Evolutionary conservation across 2,797 vertebrate genomes (phyloP), one percentile per base, ranked within the genome.

Genomic region (Sternotherus odoratus): DNA sequence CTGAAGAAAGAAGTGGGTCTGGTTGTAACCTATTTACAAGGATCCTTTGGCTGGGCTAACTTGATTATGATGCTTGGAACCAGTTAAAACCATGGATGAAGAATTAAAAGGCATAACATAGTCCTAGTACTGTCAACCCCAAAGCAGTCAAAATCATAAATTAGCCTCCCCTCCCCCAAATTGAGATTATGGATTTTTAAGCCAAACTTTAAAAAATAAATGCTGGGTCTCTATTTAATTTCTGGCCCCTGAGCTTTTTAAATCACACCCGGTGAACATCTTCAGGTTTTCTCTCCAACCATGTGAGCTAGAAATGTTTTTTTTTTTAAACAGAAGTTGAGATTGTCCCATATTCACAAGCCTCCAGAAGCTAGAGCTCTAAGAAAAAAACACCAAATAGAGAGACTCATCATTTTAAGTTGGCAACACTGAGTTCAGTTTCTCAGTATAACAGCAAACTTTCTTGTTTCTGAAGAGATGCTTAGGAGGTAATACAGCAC

Each of bases 41-140:
- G 60, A 4, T 74, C 54, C 12, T 50, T 28, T 85, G 80, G 72
- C 33, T 94, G 33, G 80, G 43, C 1, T 48, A 54, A 63, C 51
- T 86, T 72, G 7, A 79, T 79, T 79, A 39, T 88, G 17, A 75
- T 93, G 19, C 21, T 56, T 50, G 82, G 75, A 87, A 87, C 79
- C 94, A 48, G 23, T 2, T 53, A 46, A 82, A 78, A 28, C 43
- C 39, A 91, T 54, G 30, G 43, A 83, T 85, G 50, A 91, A 83
- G 15, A 56, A 26, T 33, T 33, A 54, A 84, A 12, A 19, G 23
- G 2, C 51, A 39, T 16, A 92, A 91, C 5, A 50, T 48, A 74
- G 72, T 74, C 43, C 26, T 87, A 33, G 26, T 87, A 9, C 2
- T 54, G 39, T 74, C 77, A 53, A 6, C 24, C 46, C 77, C 86